A percentile compares a stretch with the other conserved stretches of the same genome.
These are phyloP conservation scores for Mustelus asterias DNA, from an alignment of 2,113 vertebrate genomes.

Conservation along the genomic window DNA sequence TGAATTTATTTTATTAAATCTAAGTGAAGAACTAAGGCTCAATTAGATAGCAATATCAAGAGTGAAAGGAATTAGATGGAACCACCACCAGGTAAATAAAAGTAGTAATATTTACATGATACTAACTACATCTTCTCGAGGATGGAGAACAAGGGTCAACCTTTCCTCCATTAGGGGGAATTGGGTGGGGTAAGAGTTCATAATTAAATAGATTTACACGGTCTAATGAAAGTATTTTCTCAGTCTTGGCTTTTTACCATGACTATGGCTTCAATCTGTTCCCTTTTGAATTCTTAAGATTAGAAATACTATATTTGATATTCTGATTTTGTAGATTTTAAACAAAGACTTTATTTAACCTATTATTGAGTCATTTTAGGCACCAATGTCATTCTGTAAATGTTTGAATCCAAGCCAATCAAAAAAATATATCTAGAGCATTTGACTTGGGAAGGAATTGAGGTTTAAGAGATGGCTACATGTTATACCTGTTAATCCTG, in stretches of 20 bases:
- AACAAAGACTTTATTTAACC: not conserved
- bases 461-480: too few species aligned
- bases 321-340: not conserved
- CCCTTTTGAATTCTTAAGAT: not conserved
- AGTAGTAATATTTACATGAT: not conserved
- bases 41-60: not conserved
- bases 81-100: not conserved
- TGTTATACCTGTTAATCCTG: too few species aligned
- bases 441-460: too few species aligned
- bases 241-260: not conserved
- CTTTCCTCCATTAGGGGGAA: not conserved
- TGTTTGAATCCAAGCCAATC: too few species aligned
- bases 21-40: not conserved
- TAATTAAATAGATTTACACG: not conserved
- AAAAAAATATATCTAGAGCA: too few species aligned
- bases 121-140: not conserved
- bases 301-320: not conserved
- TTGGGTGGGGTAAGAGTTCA: not conserved
- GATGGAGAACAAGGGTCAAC: not conserved
- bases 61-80: not conserved
- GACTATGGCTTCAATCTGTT: not conserved
- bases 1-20: not conserved
- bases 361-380: not conserved
- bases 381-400: not conserved
- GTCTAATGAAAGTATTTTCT: not conserved